Evolutionary conservation across 2,113 vertebrate species (phyloP).

Genomic region (Tychaedon coryphoeus): DNA sequence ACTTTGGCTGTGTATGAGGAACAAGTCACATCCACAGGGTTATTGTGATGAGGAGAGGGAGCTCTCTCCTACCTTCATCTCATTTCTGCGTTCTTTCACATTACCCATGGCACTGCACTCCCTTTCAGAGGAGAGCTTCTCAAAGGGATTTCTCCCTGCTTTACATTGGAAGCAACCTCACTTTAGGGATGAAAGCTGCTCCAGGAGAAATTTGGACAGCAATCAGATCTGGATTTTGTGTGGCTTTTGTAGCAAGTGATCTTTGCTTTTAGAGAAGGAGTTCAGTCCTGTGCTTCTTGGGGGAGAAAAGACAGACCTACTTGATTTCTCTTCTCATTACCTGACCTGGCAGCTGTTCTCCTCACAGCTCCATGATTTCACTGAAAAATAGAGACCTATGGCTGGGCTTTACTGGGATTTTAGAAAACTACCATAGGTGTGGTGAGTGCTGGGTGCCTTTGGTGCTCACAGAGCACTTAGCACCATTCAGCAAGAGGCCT

Average conservation of each 20-base stretch:
- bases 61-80: neutral
- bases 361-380: neutral
- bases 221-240: neutral
- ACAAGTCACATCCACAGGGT: neutral
- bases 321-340: neutral
- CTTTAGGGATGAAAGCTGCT: neutral
- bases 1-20: neutral
- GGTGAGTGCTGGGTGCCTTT: neutral
- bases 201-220: neutral
- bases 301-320: neutral
- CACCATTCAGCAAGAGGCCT: neutral
- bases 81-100: neutral
- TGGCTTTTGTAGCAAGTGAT: neutral
- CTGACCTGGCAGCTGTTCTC: conserved; percentile 28
- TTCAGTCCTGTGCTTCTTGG: neutral
- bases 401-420: neutral
- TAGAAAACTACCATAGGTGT: neutral
- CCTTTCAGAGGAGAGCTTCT: neutral
- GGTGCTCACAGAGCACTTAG: neutral
- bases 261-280: neutral
- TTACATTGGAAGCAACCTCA: neutral
- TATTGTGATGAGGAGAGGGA: neutral
- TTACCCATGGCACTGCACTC: neutral
- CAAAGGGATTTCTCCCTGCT: neutral
- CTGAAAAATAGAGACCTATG: fast-evolving